Base-by-base conservation (phyloP, 2,113 vertebrate genomes). In the Neogale vison region DNA sequence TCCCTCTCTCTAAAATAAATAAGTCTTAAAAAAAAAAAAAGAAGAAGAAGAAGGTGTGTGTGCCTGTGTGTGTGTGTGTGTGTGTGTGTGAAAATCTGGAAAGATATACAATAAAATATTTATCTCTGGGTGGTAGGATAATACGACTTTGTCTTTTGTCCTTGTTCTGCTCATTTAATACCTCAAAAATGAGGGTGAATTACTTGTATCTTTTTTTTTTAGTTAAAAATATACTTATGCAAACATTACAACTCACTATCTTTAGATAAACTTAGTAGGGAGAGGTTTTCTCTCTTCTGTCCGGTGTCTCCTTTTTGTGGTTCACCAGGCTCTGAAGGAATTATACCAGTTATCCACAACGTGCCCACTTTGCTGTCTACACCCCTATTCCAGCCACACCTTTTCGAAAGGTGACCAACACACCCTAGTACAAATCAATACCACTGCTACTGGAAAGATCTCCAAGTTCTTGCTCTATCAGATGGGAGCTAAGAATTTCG, bases 141-240 rank as follows among this genome's bases (percentile, higher is more conserved):
- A 10, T 65, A 47, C 20, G 63, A 18, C 26, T 85, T 52, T 82
- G 34, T 50, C 65, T 59, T 88, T 76, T 82, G 29, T 77, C 7
- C 50, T 84, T 42, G 42, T 84, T 42, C n/a, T 71, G 59, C 71
- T 69, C 84, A 42, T 84, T 84, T 65, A 50, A 87, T 74, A 67
- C 57, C 34, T 82, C 55, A 82, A 94, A 94, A 96, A 76, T 45
- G 21, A 88, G 36, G 24, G 36, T 55, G 55, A 74, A 57, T 90
- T 82, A 65, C 47, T 74, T 50, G 26, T 24, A 69, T n/a, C n/a
- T 42, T 34, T 59, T 26, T 63, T 63, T 85, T 86, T 90, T 24
- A 87, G 92, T 93, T 96, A 89, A 94, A 65, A 91, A 81, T 57
- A 4, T 94, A 87, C 12, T 50, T 82, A 50, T 23, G 13, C 63